Evolutionary conservation across 2,888 invertebrate species (phyloP).

Genomic region (Diarsia brunnea): DNA sequence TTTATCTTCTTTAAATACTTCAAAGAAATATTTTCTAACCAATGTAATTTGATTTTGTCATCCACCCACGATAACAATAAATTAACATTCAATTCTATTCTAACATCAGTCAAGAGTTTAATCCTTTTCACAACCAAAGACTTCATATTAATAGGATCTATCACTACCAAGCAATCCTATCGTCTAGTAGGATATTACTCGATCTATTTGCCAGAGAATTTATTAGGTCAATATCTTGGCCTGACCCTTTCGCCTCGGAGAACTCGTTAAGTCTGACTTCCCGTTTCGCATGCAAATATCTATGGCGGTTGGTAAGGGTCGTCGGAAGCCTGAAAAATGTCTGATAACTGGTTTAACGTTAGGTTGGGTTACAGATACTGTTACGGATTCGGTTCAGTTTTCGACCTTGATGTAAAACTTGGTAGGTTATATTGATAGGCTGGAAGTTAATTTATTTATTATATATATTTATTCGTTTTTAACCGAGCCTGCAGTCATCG

Average conservation of each 20-base stretch:
- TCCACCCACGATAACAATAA: no score
- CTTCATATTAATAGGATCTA: not conserved
- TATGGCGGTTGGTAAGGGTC: slow-evolving; percentile 13
- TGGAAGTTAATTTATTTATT: not conserved
- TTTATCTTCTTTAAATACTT: no score
- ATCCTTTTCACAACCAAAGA: not conserved
- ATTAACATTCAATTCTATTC: no score
- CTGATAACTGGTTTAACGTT: slow-evolving; percentile 38
- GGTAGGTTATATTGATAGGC: not conserved
- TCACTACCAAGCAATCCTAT: not conserved
- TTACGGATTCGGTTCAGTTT: not conserved
- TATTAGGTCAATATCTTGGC: slow-evolving; percentile 45
- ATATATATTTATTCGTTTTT: no score
- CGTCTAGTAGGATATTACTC: slow-evolving; percentile 13
- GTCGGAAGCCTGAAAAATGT: slow-evolving; percentile 47
- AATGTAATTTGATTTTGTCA: no score
- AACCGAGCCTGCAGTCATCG: not conserved
- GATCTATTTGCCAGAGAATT: slow-evolving; percentile 33
- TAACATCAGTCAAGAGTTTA: not conserved
- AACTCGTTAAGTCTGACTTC: slow-evolving; percentile 29
- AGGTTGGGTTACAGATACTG: not conserved
- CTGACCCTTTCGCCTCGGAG: slow-evolving; percentile 5
- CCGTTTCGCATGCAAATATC: slow-evolving; percentile 46
- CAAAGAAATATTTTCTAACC: no score
- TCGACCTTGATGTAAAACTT: not conserved